Evolutionary conservation across 2,888 invertebrate genomes (phyloP).

Genomic region (Ochropacha duplaris): DNA sequence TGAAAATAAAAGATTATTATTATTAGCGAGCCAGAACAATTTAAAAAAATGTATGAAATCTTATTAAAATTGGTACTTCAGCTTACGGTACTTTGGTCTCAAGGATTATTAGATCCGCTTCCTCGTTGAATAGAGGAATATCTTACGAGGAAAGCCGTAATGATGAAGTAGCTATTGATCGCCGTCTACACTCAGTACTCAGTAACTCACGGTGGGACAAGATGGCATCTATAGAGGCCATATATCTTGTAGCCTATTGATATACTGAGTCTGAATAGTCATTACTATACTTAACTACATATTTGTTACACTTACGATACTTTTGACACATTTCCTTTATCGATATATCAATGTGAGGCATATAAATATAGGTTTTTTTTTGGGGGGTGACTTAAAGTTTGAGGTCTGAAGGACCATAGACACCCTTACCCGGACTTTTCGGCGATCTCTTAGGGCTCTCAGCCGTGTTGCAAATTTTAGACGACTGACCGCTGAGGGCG

Average conservation of each 20-base stretch:
- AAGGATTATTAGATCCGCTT: not conserved
- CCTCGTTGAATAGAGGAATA: slow-evolving; percentile 11
- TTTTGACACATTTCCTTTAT: not conserved
- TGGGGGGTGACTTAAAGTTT: too few species aligned
- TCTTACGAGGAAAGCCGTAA: slow-evolving; percentile 26
- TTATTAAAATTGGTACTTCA: not conserved
- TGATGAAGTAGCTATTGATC: slow-evolving; percentile 37
- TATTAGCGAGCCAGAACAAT: too few species aligned
- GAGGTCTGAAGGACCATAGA: too few species aligned
- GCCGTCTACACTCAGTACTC: slow-evolving; percentile 23
- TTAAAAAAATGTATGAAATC: too few species aligned
- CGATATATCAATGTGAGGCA: not conserved
- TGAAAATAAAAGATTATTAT: too few species aligned
- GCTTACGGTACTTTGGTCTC: not conserved
- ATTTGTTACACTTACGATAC: not conserved
- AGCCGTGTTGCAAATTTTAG: too few species aligned
- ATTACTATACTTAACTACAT: not conserved
- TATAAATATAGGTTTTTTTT: too few species aligned
- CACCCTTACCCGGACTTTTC: too few species aligned
- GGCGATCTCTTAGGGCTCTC: too few species aligned
- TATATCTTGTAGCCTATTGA: slow-evolving; percentile 41
- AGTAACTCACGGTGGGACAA: slow-evolving; percentile 22
- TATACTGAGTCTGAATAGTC: slow-evolving; percentile 21
- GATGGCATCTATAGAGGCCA: slow-evolving; percentile 36
- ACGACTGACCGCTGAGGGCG: too few species aligned